Conservation (phyloP, 2,888 invertebrate species). For the Acleris sparsana region DNA sequence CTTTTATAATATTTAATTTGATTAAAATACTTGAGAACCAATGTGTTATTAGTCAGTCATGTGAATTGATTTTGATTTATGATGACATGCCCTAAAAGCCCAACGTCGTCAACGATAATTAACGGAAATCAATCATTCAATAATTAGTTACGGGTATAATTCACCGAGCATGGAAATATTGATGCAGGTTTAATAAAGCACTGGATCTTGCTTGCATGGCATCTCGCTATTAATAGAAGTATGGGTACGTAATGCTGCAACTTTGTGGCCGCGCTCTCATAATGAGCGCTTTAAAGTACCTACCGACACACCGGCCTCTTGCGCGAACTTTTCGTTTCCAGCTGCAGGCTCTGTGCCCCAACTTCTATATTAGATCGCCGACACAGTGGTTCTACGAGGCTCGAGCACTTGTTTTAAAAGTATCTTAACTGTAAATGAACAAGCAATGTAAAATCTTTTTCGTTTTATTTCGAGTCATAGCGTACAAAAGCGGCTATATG, state of each 20-base stretch:
- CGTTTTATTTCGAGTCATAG: neutral
- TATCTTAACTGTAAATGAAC: neutral
- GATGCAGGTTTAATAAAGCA: conserved; percentile 8
- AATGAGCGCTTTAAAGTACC: conserved; percentile 23
- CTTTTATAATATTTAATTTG: too few species aligned
- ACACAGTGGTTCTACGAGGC: neutral
- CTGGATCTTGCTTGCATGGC: conserved; percentile 1
- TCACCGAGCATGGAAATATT: neutral
- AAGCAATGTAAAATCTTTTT: neutral
- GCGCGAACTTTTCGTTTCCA: conserved; percentile 13
- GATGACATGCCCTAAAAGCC: conserved; percentile 8
- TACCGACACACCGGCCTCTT: conserved; percentile 15
- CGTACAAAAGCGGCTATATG: neutral
- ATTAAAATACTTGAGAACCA: too few species aligned
- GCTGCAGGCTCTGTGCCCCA: conserved; percentile 9
- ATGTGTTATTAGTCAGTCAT: neutral
- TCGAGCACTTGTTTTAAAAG: neutral
- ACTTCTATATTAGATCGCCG: conserved; percentile 3
- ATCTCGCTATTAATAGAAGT: conserved; percentile 6
- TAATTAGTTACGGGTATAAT: conserved; percentile 12
- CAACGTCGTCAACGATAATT: conserved; percentile 26
- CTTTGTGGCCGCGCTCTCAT: conserved; percentile 11
- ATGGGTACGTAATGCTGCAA: conserved; percentile 8
- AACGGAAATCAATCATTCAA: conserved; percentile 29
- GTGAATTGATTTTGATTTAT: conserved; percentile 23